A percentile compares a stretch with the other conserved stretches of the same genome.
These are phyloP conservation scores for Peromyscus eremicus DNA, from an alignment of 2,797 vertebrate genomes.

Conservation along the genomic window DNA sequence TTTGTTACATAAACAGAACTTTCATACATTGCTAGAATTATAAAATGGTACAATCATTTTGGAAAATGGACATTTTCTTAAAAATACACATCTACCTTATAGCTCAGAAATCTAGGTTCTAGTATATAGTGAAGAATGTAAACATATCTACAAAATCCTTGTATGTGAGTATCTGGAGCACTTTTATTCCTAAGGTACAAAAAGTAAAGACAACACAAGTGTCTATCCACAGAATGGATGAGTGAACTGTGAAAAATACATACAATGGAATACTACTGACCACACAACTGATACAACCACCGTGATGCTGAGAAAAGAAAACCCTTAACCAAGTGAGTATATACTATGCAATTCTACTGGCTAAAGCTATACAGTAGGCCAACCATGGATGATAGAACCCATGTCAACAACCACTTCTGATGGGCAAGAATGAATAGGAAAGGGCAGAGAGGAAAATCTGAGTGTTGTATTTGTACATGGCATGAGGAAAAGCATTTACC, in stretches of 20 bases:
- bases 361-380: neutral
- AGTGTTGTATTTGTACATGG: neutral
- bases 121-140: conserved; percentile 23
- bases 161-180: neutral
- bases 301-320: neutral
- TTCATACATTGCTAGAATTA: neutral
- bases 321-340: neutral
- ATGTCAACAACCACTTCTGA: neutral
- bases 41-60: neutral
- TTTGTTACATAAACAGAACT: conserved; percentile 6
- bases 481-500: neutral
- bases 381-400: neutral
- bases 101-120: neutral
- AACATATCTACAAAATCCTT: neutral
- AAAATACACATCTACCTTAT: neutral
- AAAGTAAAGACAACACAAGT: neutral
- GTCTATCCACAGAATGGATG: neutral
- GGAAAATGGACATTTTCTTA: neutral
- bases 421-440: neutral
- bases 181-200: conserved; percentile 11
- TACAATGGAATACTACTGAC: neutral
- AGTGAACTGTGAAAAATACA: neutral
- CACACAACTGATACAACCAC: neutral
- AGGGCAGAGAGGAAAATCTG: neutral
- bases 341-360: neutral